Percentiles rank a stretch among this genome's conserved stretches.
These are phyloP conservation scores for Sandelia bainsii DNA, from an alignment of 2,797 vertebrate species.

Conservation along the genomic window DNA sequence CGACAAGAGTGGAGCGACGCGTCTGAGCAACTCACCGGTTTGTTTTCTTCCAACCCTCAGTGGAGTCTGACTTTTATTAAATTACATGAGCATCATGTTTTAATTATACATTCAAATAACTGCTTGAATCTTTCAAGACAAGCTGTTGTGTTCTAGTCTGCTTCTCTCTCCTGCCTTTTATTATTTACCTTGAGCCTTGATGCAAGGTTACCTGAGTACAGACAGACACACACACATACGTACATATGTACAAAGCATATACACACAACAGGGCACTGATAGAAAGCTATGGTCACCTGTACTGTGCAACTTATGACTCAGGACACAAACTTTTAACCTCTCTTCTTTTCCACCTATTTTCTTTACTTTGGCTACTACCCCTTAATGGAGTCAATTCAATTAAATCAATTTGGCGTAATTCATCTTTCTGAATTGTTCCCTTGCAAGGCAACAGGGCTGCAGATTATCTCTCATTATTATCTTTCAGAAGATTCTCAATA, in stretches of 20 bases:
- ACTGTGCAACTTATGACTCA: not conserved
- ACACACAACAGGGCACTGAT: not conserved
- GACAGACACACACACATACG: not conserved
- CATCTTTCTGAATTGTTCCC: constrained; percentile 45
- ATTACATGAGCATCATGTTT: constrained; percentile 19
- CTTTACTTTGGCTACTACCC: constrained; percentile 24
- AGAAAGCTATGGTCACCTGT: not conserved
- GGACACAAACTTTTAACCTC: not conserved
- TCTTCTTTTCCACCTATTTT: not conserved
- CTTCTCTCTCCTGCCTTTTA: not conserved
- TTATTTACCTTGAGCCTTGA: constrained; percentile 13
- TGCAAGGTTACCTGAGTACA: not conserved
- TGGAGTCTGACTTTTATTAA: constrained; percentile 4
- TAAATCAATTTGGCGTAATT: constrained; percentile 50
- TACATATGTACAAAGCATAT: not conserved
- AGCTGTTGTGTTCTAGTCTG: not conserved
- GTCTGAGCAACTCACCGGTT: constrained; percentile 1
- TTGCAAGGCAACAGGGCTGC: constrained; percentile 25
- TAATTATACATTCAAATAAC: constrained; percentile 24
- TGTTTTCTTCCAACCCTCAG: not conserved
- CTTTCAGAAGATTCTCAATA: constrained; percentile 49
- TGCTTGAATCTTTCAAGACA: not conserved
- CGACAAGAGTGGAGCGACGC: not conserved
- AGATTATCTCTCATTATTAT: constrained; percentile 56
- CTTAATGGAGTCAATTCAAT: constrained; percentile 45